phyloP scores from a whole-genome alignment of 2,888 invertebrate genomes.

The Parnassius mnemosyne region DNA sequence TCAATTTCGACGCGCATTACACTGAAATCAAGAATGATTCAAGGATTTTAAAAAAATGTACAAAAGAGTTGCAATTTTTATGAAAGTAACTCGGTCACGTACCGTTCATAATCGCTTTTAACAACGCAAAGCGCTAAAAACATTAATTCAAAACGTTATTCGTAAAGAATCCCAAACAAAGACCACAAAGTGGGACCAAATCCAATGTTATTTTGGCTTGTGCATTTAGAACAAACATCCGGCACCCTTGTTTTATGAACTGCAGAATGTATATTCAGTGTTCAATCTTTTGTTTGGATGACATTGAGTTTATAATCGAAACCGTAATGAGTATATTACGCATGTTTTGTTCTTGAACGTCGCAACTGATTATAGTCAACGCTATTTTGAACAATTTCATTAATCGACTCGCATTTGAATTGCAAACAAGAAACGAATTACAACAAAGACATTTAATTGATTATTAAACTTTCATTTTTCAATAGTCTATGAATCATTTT shows the following conservation, averaged over 20 bases:
- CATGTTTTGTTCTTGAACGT: conserved; percentile 4
- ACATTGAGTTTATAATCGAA: conserved; percentile 35
- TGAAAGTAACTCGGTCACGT: conserved; percentile 5
- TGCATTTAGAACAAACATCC: conserved; percentile 63
- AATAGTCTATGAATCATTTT: neutral
- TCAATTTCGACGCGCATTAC: conserved; percentile 18
- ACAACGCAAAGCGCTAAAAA: conserved; percentile 18
- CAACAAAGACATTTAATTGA: conserved; percentile 14
- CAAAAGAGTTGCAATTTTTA: neutral
- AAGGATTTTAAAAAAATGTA: too few species aligned
- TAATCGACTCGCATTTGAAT: conserved; percentile 16
- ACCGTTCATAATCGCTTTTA: conserved; percentile 4
- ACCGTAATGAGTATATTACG: conserved; percentile 25
- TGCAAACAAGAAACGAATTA: conserved; percentile 10
- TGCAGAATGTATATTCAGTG: conserved; percentile 50
- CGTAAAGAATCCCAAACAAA: conserved; percentile 42
- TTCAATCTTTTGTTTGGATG: conserved; percentile 40
- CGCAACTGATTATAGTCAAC: conserved; percentile 14
- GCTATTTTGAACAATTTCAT: conserved; percentile 15
- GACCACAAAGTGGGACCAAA: conserved; percentile 47
- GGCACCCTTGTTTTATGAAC: conserved; percentile 55
- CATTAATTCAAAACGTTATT: conserved; percentile 30
- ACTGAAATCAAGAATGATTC: conserved; percentile 1
- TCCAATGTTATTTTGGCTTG: conserved; percentile 56
- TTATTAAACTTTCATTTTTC: conserved; percentile 6